Base-by-base conservation (phyloP, 2,113 vertebrate genomes). In the Vicugna pacos region DNA sequence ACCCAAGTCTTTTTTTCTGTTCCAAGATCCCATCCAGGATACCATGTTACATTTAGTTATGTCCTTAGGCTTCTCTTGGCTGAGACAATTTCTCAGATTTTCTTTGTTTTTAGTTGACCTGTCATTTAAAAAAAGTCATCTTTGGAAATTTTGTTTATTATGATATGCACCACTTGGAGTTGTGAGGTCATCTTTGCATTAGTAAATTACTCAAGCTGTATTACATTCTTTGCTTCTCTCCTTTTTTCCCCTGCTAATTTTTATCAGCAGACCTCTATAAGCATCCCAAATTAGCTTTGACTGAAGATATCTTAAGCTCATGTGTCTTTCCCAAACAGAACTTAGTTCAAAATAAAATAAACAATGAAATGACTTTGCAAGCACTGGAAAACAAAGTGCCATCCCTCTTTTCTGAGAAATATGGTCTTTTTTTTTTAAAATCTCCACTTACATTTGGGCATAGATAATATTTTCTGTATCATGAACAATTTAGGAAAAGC, bases 241-340 rank as follows among this genome's bases (percentile, higher is more conserved):
- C 22, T 84, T 70, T 77, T 64, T 89, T 16, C 8, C 17, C 22
- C 22, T 89, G 11, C 26, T 92, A 28, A 17, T 65, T 88, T 86
- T 85, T 77, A 50, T 96, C 30, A 85, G 28, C 22, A 56, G 32
- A 90, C n/a, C 46, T 91, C 48, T 94, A 1, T 86, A 24, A 79
- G 72, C 38, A 58, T 72, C 38, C 32, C 56, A 90, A 69, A 76
- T 52, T 81, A 84, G 42, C 32, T 38, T 60, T 72, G 48, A 84
- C 64, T 80, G n/a, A 89, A 83, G 69, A 52, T 52, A 35, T 84
- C 93, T 97, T 95, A 93, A 94, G n/a, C 54, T 90, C 64, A 69
- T 20, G 32, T 92, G 17, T 67, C 54, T 79, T 87, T 94, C 88
- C 75, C 19, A 91, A 70, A 76, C 26, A 82, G n/a, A 42, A 87